A percentile compares a stretch with the other conserved stretches of the same genome.
Evolutionary conservation across 2,888 invertebrate genomes (phyloP).

Genomic region (Spatulosminthurus flaviceps): DNA sequence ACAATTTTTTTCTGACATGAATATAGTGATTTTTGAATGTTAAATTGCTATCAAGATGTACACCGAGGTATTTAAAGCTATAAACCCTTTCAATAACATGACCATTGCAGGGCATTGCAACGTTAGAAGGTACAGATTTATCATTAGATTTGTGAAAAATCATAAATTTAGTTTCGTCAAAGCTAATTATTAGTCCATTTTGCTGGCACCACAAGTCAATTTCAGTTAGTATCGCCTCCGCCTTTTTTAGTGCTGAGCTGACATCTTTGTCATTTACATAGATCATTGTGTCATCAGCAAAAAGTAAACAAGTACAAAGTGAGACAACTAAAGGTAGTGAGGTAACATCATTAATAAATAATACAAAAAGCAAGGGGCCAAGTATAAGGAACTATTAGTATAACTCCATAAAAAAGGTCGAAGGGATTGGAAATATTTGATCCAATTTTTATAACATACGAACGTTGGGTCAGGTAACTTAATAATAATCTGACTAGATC

Average conservation of each 20-base stretch:
- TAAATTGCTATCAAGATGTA: conserved; percentile 28
- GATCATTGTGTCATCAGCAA: conserved; percentile 25
- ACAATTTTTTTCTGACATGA: conserved; percentile 5
- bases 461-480: neutral
- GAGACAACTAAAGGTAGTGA: neutral
- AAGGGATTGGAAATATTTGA: neutral
- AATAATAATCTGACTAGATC: no score
- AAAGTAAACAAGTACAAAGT: neutral
- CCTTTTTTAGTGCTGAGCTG: neutral
- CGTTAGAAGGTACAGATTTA: neutral
- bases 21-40: conserved; percentile 18
- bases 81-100: conserved; percentile 12
- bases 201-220: neutral
- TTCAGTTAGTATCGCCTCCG: neutral
- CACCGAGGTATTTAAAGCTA: conserved; percentile 38
- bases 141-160: conserved; percentile 26
- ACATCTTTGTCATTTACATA: neutral
- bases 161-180: conserved; percentile 21
- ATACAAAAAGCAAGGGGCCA: neutral
- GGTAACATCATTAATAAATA: conserved; percentile 12
- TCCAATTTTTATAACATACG: neutral
- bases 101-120: neutral
- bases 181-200: conserved; percentile 9
- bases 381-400: neutral
- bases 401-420: neutral